Evolutionary conservation across 2,113 vertebrate species (phyloP), one percentile per base, ranked within the genome.

Genomic region (Podarcis muralis): DNA sequence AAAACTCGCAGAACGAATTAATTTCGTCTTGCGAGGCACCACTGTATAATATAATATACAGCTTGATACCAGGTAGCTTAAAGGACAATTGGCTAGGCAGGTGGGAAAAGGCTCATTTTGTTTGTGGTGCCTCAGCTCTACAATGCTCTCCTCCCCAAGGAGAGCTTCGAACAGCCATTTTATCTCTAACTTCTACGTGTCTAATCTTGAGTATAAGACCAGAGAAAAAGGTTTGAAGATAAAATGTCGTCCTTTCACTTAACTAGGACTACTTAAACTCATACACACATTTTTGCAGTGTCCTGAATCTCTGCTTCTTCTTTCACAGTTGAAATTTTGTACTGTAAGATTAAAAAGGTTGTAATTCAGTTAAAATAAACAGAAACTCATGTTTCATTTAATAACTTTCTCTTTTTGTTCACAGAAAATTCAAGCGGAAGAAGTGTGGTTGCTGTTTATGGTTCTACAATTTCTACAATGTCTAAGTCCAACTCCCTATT

Each of bases 271-370:
- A 12, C 43, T 9, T 65, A 81, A 74, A 84, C 62, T 62, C 30
- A 16, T 18, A 96, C 81, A 48, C 92, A 97, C 97, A 95, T 97
- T 94, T 93, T 93, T 71, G 48, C 90, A 93, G 84, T 86, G 83
- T 93, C 92, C 43, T 65, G 82, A 92, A 90, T 88, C 78, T 68
- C 83, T 90, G 91, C 94, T 86, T 91, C 95, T 92, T 93, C 94
- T 88, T 94, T 91, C 91, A 80, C 27, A 88, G 53, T 71, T 91
- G 90, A 90, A 94, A 95, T 82, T 15, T 6, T 86, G 65, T 85
- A 77, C 96, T 96, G 95, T 89, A 66, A 96, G 95, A 86, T 72
- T 53, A 12, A 6, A 88, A 62, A 93, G 83, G 91, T 86, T 77
- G 92, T 13, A 90, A 65, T 85, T 84, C 15, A 84, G 86, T 81